Evolutionary conservation across 2,888 invertebrate species (phyloP).

Genomic region (Coleophora deauratella): DNA sequence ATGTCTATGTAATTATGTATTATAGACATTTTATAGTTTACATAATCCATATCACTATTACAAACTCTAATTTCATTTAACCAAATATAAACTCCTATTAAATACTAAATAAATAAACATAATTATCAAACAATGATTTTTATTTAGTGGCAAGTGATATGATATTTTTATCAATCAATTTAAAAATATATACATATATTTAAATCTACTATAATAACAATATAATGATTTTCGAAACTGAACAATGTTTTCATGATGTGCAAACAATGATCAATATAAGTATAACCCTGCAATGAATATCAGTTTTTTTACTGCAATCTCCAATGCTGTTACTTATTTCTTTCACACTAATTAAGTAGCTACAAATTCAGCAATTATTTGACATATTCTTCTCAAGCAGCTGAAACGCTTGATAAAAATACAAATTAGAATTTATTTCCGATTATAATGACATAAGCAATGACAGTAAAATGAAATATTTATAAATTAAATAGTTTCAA

Average conservation of each 20-base stretch:
- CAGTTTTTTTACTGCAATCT: slow-evolving; percentile 23
- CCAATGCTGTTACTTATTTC: slow-evolving; percentile 22
- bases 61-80: slow-evolving; percentile 44
- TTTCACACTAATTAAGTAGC: slow-evolving; percentile 32
- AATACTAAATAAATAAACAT: slow-evolving; percentile 39
- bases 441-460: too few relatives aligned
- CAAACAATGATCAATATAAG: slow-evolving; percentile 36
- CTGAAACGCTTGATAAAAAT: too few relatives aligned
- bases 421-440: too few relatives aligned
- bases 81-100: slow-evolving; percentile 42
- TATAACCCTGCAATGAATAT: slow-evolving; percentile 37
- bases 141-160: slow-evolving; percentile 76
- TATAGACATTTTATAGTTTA: slow-evolving; percentile 72
- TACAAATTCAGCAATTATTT: slow-evolving; percentile 35
- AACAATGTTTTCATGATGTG: slow-evolving; percentile 25
- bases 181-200: slow-evolving; percentile 30
- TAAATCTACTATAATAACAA: slow-evolving; percentile 26
- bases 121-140: slow-evolving; percentile 45
- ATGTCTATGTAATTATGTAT: slow-evolving; percentile 70
- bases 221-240: slow-evolving; percentile 15
- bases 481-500: too few relatives aligned
- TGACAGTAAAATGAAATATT: too few relatives aligned
- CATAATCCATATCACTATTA: slow-evolving; percentile 63
- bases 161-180: slow-evolving; percentile 50
- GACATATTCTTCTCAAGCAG: slow-evolving; percentile 10